These are phyloP conservation scores for Mesorhabditis belari DNA, from an alignment of 2,888 invertebrate species.

Conservation along the genomic window DNA sequence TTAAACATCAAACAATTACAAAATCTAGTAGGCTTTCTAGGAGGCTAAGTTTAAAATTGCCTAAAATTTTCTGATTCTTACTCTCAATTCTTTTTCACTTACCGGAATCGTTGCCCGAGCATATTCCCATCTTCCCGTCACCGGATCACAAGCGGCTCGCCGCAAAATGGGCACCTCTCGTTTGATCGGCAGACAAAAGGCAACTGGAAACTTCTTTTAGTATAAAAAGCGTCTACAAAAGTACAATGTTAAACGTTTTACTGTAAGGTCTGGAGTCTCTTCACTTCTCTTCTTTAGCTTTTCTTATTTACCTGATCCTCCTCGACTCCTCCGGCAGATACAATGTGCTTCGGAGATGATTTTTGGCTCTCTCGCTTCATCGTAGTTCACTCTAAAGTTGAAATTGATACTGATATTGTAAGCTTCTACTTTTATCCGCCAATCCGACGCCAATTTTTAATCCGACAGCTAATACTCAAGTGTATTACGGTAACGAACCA, in stretches of 20 bases:
- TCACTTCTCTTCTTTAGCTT: not conserved
- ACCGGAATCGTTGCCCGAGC: constrained; percentile 10
- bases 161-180: constrained; percentile 42
- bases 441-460: no score
- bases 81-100: no score
- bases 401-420: no score
- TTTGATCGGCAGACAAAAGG: constrained; percentile 39
- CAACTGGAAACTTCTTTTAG: constrained; percentile 1
- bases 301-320: constrained; percentile 20
- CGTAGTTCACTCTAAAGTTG: constrained; percentile 35
- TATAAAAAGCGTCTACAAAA: no score
- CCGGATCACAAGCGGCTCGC: constrained; percentile 32
- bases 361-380: constrained; percentile 48
- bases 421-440: no score
- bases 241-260: no score
- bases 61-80: no score
- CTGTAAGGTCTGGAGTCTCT: not conserved
- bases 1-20: no score
- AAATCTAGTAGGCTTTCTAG: no score
- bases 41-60: no score
- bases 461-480: no score
- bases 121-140: constrained; percentile 26
- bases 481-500: no score
- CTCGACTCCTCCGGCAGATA: constrained; percentile 41
- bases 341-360: constrained; percentile 44